Percentiles rank a stretch among this genome's conserved stretches.
Evolutionary conservation across 2,113 vertebrate genomes (phyloP).

Genomic region (Rhynchomys soricoides): DNA sequence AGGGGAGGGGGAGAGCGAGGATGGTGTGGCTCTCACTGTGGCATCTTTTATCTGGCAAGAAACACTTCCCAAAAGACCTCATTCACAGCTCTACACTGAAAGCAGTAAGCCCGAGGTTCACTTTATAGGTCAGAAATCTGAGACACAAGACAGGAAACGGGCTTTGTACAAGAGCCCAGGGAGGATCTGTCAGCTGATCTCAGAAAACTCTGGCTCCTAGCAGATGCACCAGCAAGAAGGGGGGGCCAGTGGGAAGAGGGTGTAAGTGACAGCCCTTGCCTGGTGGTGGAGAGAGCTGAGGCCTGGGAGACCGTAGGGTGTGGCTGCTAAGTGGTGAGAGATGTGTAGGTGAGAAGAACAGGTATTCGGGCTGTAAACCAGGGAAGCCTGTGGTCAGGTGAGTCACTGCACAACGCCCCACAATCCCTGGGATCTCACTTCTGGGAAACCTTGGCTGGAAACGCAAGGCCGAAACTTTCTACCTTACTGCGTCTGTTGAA

Average conservation of each 20-base stretch:
- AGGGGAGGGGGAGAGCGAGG: background rate
- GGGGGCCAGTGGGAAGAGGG: background rate
- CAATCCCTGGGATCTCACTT: background rate
- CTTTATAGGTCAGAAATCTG: conserved; percentile 62
- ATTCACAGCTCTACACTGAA: conserved; percentile 10
- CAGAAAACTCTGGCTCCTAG: conserved; percentile 30
- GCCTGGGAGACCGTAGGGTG: background rate
- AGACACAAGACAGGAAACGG: conserved; percentile 56
- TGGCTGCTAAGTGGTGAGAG: background rate
- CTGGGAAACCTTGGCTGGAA: background rate
- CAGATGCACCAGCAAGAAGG: background rate
- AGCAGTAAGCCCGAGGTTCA: background rate
- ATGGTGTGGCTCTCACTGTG: background rate
- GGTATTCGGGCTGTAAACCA: background rate
- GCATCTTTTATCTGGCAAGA: conserved; percentile 14
- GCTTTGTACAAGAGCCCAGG: conserved; percentile 16
- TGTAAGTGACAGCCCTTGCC: background rate
- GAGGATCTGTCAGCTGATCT: conserved; percentile 3
- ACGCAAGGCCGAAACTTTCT: background rate
- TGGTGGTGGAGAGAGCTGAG: background rate
- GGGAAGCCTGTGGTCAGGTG: background rate
- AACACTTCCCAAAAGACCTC: background rate
- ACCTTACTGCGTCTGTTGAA: background rate
- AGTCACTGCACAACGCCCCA: conserved; percentile 34
- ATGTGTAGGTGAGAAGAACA: background rate